A percentile compares a stretch with the other conserved stretches of the same genome.
Conservation (phyloP, 1,140 invertebrate species). For the Micrasema longulum region DNA sequence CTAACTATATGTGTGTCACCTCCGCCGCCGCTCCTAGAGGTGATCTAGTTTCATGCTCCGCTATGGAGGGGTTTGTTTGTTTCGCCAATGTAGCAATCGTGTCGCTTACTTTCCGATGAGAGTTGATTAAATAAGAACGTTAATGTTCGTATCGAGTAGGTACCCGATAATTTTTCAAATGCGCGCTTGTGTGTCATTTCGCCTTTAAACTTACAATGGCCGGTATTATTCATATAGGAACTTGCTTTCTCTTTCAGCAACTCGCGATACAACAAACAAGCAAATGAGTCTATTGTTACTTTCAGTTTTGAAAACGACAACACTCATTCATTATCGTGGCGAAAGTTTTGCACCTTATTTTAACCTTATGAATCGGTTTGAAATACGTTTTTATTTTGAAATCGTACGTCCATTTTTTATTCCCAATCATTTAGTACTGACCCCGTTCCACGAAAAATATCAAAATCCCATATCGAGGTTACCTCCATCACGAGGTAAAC, state of each 20-base stretch:
- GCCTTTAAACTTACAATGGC: constrained; percentile 6
- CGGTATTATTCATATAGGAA: constrained; percentile 1
- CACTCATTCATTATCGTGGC: constrained; percentile 6
- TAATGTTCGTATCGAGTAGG: not conserved
- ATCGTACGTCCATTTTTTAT: not conserved
- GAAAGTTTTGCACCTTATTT: constrained; percentile 1
- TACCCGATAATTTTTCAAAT: constrained; percentile 11
- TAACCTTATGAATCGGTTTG: too few relatives aligned
- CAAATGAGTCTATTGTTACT: constrained; percentile 18
- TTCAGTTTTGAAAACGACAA: constrained; percentile 22
- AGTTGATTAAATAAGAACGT: constrained; percentile 30
- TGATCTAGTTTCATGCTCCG: constrained; percentile 20
- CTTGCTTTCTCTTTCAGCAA: constrained; percentile 25
- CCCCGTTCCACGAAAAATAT: constrained; percentile 18
- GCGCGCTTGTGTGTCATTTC: not conserved
- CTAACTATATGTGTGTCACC: constrained; percentile 22
- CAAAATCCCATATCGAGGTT: constrained; percentile 9
- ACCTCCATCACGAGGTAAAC: constrained; percentile 12
- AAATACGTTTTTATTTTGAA: too few relatives aligned
- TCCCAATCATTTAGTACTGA: not conserved
- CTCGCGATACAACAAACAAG: not conserved
- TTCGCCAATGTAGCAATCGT: constrained; percentile 24
- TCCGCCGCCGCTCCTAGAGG: constrained; percentile 25
- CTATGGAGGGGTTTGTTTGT: constrained; percentile 32
- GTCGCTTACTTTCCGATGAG: constrained; percentile 23